Percentiles rank a stretch among this genome's conserved stretches.
Evolutionary conservation across 2,113 vertebrate species (phyloP).

Genomic region (Rattus norvegicus): DNA sequence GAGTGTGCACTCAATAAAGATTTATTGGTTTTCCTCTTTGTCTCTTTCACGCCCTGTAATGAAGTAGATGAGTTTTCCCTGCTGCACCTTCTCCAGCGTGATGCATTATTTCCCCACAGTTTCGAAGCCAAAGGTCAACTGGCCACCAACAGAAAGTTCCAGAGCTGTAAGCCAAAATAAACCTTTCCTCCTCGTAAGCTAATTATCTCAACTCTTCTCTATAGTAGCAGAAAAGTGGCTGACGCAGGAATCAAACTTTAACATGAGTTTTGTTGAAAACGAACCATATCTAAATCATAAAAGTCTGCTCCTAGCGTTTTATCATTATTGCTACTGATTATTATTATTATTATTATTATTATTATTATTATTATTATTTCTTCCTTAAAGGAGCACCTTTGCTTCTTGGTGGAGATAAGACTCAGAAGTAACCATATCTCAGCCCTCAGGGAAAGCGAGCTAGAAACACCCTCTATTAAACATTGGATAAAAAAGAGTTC

Average conservation of each 20-base stretch:
- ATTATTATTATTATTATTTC: not conserved
- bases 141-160: not conserved
- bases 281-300: not conserved
- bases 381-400: conserved; percentile 38
- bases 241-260: not conserved
- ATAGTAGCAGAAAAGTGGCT: not conserved
- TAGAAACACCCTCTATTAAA: conserved; percentile 35
- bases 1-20: no score
- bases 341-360: not conserved
- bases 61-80: not conserved
- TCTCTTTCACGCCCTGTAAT: not conserved
- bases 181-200: not conserved
- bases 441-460: not conserved
- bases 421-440: conserved; percentile 35
- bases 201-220: not conserved
- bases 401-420: conserved; percentile 48
- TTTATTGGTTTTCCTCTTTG: not conserved
- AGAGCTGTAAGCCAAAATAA: not conserved
- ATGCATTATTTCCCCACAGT: not conserved
- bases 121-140: not conserved
- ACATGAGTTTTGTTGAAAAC: not conserved
- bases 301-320: not conserved
- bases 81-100: not conserved
- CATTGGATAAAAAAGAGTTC: conserved; percentile 36
- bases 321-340: not conserved